Evolutionary conservation across 2,888 invertebrate genomes (phyloP).

Genomic region (Tiliacea aurago): DNA sequence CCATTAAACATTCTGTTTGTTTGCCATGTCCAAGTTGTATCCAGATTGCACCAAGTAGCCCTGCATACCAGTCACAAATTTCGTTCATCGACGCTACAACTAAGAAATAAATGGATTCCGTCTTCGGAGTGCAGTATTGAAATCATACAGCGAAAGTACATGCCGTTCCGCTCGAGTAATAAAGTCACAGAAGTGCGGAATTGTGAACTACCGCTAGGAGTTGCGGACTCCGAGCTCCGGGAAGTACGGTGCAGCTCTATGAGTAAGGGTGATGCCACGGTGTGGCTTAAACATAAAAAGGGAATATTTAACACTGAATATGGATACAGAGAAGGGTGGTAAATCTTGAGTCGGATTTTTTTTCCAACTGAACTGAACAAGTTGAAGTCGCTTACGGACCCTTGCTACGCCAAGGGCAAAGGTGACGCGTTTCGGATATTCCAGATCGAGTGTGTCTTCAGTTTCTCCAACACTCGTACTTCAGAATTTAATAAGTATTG

Average conservation of each 20-base stretch:
- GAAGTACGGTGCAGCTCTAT: slow-evolving; percentile 16
- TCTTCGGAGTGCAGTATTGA: slow-evolving; percentile 31
- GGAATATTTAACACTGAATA: neutral
- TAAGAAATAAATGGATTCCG: slow-evolving; percentile 34
- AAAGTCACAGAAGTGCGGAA: slow-evolving; percentile 52
- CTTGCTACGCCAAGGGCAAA: neutral
- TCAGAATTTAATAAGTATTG: neutral
- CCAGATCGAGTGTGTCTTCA: too few species aligned
- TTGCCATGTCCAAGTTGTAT: neutral
- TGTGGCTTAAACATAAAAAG: too few species aligned
- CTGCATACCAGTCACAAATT: slow-evolving; percentile 16
- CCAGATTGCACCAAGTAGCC: neutral
- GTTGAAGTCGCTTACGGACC: too few species aligned
- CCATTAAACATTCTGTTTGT: slow-evolving; percentile 15
- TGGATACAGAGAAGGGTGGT: neutral
- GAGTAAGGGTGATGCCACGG: slow-evolving; percentile 5
- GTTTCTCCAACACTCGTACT: neutral
- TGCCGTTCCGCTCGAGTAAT: slow-evolving; percentile 49
- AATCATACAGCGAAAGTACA: slow-evolving; percentile 49
- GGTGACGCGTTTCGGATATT: neutral
- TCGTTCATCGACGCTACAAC: slow-evolving; percentile 18
- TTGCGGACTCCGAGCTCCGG: slow-evolving; percentile 22
- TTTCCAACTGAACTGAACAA: neutral
- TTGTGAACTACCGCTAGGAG: slow-evolving; percentile 22
- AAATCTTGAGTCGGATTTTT: neutral